Evolutionary conservation across 2,888 invertebrate species (phyloP).

Genomic region (Arge pagana): DNA sequence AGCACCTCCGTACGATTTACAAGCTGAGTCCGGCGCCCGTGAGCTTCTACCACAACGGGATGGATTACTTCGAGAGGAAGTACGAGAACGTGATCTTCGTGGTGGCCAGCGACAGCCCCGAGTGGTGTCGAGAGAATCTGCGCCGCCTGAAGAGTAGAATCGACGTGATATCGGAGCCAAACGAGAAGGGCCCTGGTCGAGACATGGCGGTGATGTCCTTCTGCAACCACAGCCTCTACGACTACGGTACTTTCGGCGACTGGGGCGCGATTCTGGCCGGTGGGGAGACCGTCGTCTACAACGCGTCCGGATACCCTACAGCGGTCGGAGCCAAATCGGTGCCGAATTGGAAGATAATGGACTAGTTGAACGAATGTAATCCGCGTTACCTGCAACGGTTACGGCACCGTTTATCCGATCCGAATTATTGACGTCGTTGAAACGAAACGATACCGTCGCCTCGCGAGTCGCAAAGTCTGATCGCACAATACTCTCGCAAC

Average conservation of each 20-base stretch:
- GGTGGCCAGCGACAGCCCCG: constrained; percentile 56
- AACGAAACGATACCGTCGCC: too few species aligned
- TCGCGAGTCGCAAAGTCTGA: too few species aligned
- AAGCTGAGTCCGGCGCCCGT: constrained; percentile 53
- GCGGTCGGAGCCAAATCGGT: constrained; percentile 51
- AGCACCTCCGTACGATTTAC: constrained; percentile 62
- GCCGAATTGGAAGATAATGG: constrained; percentile 53
- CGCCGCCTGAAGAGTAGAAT: constrained; percentile 42
- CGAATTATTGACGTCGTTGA: too few species aligned
- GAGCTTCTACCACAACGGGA: constrained; percentile 52
- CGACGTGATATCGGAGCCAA: constrained; percentile 46
- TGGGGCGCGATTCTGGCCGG: constrained; percentile 55
- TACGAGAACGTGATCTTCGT: constrained; percentile 53
- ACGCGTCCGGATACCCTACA: constrained; percentile 51
- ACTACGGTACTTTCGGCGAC: constrained; percentile 57
- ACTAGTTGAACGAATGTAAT: too few species aligned
- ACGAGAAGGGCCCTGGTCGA: constrained; percentile 51
- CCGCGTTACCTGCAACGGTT: too few species aligned
- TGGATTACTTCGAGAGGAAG: constrained; percentile 54
- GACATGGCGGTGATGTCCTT: constrained; percentile 55
- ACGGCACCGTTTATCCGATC: too few species aligned
- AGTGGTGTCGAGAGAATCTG: constrained; percentile 55
- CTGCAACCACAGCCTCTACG: constrained; percentile 59
- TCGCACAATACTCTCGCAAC: too few species aligned
- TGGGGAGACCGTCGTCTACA: constrained; percentile 56